Base-by-base conservation (phyloP, 2,113 vertebrate genomes). In the Megatriorchis doriae region DNA sequence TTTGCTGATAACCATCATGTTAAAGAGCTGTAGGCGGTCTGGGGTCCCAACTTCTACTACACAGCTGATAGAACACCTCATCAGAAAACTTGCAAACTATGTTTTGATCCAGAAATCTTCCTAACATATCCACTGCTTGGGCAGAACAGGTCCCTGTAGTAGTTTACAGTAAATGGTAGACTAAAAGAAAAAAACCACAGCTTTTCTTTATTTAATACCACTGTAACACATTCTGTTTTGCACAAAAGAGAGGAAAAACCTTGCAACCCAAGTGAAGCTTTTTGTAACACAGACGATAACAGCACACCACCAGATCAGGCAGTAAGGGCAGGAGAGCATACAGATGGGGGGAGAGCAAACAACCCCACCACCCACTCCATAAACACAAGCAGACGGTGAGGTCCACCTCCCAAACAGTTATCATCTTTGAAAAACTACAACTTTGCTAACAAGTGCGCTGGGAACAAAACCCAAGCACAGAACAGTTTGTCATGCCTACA, bases 401-500 rank as follows among this genome's bases (percentile, higher is more conserved):
- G 86, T 43, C 38, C 45, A 48, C 9, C 31, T 71, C 87, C 18
- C 31, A 56, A 20, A 68, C 62, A 65, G 23, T 10, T 10, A 70
- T n/a, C 38, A 55, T 22, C 29, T 86, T 66, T 42, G 67, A 77
- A 73, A 88, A 73, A 22, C 2, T 19, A 34, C 43, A 67, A 6
- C 27, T 93, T 52, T 58, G 48, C 77, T 80, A 80, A 80, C 43
- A 77, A 83, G 79, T 8, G 32, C 50, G 63, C 26, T 83, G 72
- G 20, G 63, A 96, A 96, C 42, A 86, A 88, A 92, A 55, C 12
- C 47, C 52, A 45, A 12, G 43, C 29, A 83, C 55, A 75, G 47
- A 88, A 77, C 50, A 94, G 82, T 81, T 72, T 70, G 42, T 34
- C 45, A 14, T 43, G 43, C 81, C 85, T n/a, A 78, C 92, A 78